These are phyloP conservation scores for Adineta ricciae DNA, from an alignment of 2,888 invertebrate species.

Conservation along the genomic window DNA sequence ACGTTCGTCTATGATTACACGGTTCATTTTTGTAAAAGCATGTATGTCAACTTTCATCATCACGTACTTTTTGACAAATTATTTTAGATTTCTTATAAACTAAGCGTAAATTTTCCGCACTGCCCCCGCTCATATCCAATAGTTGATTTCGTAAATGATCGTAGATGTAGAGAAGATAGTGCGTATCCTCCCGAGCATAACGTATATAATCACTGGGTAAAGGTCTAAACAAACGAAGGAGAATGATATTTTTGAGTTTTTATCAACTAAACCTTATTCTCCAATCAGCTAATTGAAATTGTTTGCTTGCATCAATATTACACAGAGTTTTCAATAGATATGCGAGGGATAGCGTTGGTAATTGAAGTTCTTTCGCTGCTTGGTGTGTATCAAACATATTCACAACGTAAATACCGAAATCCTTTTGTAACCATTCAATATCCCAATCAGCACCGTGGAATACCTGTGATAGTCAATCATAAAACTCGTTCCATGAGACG, in stretches of 20 bases:
- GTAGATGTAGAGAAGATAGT: constrained; percentile 72
- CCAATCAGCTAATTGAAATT: constrained; percentile 88
- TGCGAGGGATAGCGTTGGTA: constrained; percentile 62
- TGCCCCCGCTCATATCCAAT: neutral
- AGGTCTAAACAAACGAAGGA: constrained; percentile 56
- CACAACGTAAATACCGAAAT: constrained; percentile 83
- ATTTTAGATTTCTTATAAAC: neutral
- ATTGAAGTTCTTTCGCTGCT: constrained; percentile 66
- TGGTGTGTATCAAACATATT: constrained; percentile 92
- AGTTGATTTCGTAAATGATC: constrained; percentile 28
- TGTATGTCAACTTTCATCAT: too few species aligned
- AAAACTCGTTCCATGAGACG: neutral
- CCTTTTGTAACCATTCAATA: constrained; percentile 83
- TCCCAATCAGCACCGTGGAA: constrained; percentile 84
- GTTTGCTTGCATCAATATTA: constrained; percentile 69
- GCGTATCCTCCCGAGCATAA: constrained; percentile 88
- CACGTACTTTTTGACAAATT: neutral
- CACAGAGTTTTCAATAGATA: constrained; percentile 70
- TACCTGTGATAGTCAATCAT: constrained; percentile 54
- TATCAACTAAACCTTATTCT: constrained; percentile 48
- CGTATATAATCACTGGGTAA: constrained; percentile 66
- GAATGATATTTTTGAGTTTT: neutral
- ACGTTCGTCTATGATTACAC: neutral
- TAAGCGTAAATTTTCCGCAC: neutral
- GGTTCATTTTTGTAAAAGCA: neutral